A percentile compares a stretch with the other conserved stretches of the same genome.
phyloP scores from a whole-genome alignment of 2,797 vertebrate species.

The Acanthurus lineatus region DNA sequence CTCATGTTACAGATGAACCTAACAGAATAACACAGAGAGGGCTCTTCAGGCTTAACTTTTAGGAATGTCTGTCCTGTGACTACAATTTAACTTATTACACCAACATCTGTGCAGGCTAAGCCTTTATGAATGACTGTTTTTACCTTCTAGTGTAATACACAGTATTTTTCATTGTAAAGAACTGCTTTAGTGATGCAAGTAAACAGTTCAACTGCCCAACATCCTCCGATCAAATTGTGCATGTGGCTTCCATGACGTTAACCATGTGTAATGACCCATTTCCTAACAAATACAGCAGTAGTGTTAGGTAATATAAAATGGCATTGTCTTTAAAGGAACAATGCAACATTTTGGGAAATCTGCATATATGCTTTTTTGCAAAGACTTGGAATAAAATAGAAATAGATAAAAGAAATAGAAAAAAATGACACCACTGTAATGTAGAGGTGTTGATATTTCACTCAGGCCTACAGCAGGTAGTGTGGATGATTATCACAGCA shows the following conservation, averaged over 20 bases:
- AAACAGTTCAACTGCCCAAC: neutral
- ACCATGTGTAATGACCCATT: no score
- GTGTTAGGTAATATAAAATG: no score
- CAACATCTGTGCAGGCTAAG: constrained; percentile 17
- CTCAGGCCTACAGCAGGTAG: neutral
- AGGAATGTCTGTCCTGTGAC: constrained; percentile 54
- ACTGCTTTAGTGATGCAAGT: neutral
- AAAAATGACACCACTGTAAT: no score
- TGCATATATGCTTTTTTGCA: no score
- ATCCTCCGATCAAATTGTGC: neutral
- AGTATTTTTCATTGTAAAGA: neutral
- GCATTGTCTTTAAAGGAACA: neutral
- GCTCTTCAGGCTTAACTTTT: constrained; percentile 5
- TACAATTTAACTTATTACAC: neutral
- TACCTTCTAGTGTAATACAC: neutral
- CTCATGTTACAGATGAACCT: neutral
- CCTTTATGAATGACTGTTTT: neutral
- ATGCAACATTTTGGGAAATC: neutral
- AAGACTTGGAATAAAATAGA: no score
- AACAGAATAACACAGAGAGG: constrained; percentile 4
- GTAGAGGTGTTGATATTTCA: no score
- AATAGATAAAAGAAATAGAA: no score
- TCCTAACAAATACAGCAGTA: no score
- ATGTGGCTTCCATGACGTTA: neutral
- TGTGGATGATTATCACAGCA: constrained; percentile 23